Conservation (phyloP, 2,888 invertebrate species). For the Endomychus coccineus region DNA sequence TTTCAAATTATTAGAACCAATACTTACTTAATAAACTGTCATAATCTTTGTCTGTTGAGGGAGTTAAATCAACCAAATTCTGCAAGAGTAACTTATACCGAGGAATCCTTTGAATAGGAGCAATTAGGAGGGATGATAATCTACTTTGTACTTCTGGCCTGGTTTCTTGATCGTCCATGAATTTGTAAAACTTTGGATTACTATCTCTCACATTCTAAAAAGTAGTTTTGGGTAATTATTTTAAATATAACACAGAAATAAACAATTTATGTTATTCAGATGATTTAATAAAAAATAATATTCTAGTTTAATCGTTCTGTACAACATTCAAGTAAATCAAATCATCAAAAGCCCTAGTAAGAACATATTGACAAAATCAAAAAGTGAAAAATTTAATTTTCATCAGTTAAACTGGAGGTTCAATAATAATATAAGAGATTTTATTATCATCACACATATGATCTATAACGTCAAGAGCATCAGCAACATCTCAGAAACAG, state of each 20-base stretch:
- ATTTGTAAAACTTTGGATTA: slow-evolving; percentile 50
- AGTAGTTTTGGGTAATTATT: no score
- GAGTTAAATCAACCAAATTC: slow-evolving; percentile 49
- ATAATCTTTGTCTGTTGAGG: slow-evolving; percentile 14
- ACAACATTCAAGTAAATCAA: no score
- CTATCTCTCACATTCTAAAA: slow-evolving; percentile 46
- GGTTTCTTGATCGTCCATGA: slow-evolving; percentile 56
- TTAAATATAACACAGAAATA: background rate
- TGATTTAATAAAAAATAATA: no score
- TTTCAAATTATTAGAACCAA: no score
- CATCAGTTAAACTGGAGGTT: no score
- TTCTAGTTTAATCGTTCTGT: no score
- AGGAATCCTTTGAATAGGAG: slow-evolving; percentile 72
- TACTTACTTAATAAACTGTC: slow-evolving; percentile 2
- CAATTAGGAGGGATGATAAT: slow-evolving; percentile 64
- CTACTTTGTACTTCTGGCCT: slow-evolving; percentile 64
- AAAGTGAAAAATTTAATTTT: no score
- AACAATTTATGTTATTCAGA: background rate
- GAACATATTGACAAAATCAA: no score
- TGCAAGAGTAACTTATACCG: slow-evolving; percentile 65
- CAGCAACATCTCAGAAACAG: no score
- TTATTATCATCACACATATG: no score
- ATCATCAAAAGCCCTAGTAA: no score
- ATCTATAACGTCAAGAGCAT: no score
- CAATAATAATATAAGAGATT: background rate